These are phyloP conservation scores for Zaprionus obscuricornis DNA, from an alignment of 2,888 invertebrate genomes.

Conservation along the genomic window DNA sequence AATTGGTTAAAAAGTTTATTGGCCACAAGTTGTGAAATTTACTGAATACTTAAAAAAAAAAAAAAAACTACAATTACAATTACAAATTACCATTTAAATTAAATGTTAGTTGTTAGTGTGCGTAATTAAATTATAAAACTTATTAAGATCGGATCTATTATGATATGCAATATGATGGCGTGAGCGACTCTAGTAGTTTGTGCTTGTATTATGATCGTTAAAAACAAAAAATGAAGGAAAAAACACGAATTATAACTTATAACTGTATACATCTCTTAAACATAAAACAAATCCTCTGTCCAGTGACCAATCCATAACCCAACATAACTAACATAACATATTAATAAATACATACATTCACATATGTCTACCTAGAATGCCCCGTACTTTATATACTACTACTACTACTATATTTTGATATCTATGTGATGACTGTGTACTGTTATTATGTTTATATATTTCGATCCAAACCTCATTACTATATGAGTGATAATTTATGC, in stretches of 20 bases:
- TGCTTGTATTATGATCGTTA: constrained; percentile 6
- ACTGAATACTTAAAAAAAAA: constrained; percentile 14
- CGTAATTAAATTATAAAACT: constrained; percentile 38
- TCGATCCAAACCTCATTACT: constrained; percentile 23
- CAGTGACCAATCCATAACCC: constrained; percentile 56
- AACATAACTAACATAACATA: constrained; percentile 16
- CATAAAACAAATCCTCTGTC: constrained; percentile 23
- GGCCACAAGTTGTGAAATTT: constrained; percentile 65
- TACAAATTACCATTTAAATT: constrained; percentile 52
- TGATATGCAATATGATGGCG: constrained; percentile 21
- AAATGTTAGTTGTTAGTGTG: constrained; percentile 70
- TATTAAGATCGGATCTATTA: constrained; percentile 36
- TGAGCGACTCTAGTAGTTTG: constrained; percentile 41
- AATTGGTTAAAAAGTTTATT: constrained; percentile 67
- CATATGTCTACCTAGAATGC: constrained; percentile 14
- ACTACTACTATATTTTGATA: constrained; percentile 4
- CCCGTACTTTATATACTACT: constrained; percentile 5
- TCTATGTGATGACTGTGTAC: constrained; percentile 23
- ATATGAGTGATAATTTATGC: constrained; percentile 36
- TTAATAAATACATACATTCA: not conserved
- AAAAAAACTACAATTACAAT: constrained; percentile 42
- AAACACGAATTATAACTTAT: too few species aligned
- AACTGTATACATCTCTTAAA: constrained; percentile 11
- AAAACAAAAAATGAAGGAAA: constrained; percentile 1
- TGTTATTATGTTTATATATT: constrained; percentile 43